Base-by-base conservation (phyloP, 2,888 invertebrate species). In the Nomada hirtipes region DNA sequence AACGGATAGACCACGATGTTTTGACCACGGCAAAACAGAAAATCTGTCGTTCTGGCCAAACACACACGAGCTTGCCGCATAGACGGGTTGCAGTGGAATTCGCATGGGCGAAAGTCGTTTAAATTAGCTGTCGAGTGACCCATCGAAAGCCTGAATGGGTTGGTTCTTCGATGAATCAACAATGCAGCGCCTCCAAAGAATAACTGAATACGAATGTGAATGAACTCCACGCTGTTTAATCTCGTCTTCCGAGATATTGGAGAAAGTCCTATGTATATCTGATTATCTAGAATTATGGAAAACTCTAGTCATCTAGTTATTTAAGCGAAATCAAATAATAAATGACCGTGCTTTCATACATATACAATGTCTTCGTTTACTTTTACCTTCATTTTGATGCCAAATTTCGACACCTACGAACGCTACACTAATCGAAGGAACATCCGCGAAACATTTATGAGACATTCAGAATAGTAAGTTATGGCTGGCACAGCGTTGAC, bases 161-260 rank as follows among this genome's bases (percentile, higher is more conserved):
- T 91, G 91, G 84, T 91, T 89, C 88, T 82, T 83, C 74, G 81
- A 79, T 36, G 82, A 80, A 90, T 84, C 92, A 90, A 92, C 92
- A 86, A 93, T 93, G 91, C 93, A 93, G 93, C 93, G 90, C 93
- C 93, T 93, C 93, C 93, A 93, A 93, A 93, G 93, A 93, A 86
- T 93, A 91, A 92, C 87, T 63, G 74, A 85, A 69, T 74, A 76
- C 59, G 72, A 76, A 13, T 60, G 59, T 26, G 42, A 55, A 79
- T 47, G 47, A 82, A 71, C 64, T 79, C 71, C 65, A 42, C n/a
- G 52, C 81, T 86, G 86, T 86, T 77, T 55, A 50, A 60, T 82
- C 77, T 86, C 64, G 67, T 67, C 65, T 26, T 73, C 20, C 68
- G 84, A 86, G 86, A 86, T 75, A 50, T 3, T 2, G 79, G 75